Evolutionary conservation across 2,888 invertebrate species (phyloP), one percentile per base, ranked within the genome.

Genomic region (Aleiodes leptofemur): DNA sequence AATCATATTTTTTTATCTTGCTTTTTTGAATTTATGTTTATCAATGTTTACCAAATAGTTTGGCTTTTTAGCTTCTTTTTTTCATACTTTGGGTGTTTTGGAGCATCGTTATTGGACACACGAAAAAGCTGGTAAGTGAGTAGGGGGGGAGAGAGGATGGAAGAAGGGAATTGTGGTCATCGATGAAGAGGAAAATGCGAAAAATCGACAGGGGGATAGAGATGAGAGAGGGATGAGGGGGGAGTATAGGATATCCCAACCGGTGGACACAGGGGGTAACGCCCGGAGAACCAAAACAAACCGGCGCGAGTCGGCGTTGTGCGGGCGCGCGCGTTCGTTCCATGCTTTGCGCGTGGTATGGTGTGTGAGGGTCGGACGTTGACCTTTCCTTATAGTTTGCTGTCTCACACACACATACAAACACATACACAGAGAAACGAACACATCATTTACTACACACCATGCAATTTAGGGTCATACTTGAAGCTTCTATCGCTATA

Each of bases 231-330:
- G 73, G 66, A 57, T 14, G 29, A 38, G 51, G 34, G 23, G 23
- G 23, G 23, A 23, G 23, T 23, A 23, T 23, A 23, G 23, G 23
- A 23, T 50, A 72, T 43, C n/a, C 71, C 14, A 69, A 57, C 75
- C 23, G 66, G 76, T 74, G 76, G 68, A 64, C 56, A 78, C 82
- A 82, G 86, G 87, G 81, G 87, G 86, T 88, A 89, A 89, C 87
- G 88, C 87, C 89, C 88, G 89, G 88, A 86, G 89, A 89, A 89
- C 89, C 89, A 89, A 89, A 89, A 88, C 89, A 89, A 89, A 89
- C 89, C 86, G 85, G 85, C 84, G 77, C 74, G 69, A 77, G 77
- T 80, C 31, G 68, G 75, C 64, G 56, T 50, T 71, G 64, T 34
- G 59, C 29, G 13, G 50, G 59, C 29, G 51, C 86, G 84, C 34